A percentile compares a stretch with the other conserved stretches of the same genome.
phyloP scores from a whole-genome alignment of 2,888 invertebrate species.

The Drosophila merina region DNA sequence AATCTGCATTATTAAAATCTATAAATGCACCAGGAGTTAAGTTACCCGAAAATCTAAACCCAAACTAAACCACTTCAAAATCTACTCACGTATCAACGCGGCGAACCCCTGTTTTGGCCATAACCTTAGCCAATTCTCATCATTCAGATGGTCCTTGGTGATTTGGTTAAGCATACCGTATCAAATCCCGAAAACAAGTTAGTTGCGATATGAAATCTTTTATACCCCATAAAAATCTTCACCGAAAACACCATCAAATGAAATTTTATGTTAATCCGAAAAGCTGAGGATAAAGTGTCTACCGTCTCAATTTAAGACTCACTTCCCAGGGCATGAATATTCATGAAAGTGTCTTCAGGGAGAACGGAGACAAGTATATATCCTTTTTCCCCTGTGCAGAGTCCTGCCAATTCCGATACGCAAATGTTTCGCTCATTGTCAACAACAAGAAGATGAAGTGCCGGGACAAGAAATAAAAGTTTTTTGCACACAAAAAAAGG shows the following conservation, averaged over 20 bases:
- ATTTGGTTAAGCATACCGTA: conserved; percentile 25
- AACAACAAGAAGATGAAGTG: conserved; percentile 21
- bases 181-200: conserved; percentile 36
- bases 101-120: neutral
- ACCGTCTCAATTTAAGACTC: conserved; percentile 14
- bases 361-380: conserved; percentile 16
- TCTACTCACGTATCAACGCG: conserved; percentile 3
- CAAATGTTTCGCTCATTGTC: conserved; percentile 60
- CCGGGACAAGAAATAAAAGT: conserved; percentile 31
- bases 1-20: no score
- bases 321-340: conserved; percentile 58
- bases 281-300: conserved; percentile 44
- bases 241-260: conserved; percentile 56
- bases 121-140: conserved; percentile 31
- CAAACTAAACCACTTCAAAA: neutral
- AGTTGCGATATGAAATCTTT: conserved; percentile 38
- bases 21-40: neutral
- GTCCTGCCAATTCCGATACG: conserved; percentile 52
- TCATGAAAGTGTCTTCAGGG: conserved; percentile 47
- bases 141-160: conserved; percentile 41
- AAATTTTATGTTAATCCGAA: conserved; percentile 63
- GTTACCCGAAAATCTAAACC: conserved; percentile 2
- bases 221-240: conserved; percentile 45
- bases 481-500: conserved; percentile 17
- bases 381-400: conserved; percentile 8